These are phyloP conservation scores for Lycophotia porphyrea DNA, from an alignment of 2,888 invertebrate species.

Conservation along the genomic window DNA sequence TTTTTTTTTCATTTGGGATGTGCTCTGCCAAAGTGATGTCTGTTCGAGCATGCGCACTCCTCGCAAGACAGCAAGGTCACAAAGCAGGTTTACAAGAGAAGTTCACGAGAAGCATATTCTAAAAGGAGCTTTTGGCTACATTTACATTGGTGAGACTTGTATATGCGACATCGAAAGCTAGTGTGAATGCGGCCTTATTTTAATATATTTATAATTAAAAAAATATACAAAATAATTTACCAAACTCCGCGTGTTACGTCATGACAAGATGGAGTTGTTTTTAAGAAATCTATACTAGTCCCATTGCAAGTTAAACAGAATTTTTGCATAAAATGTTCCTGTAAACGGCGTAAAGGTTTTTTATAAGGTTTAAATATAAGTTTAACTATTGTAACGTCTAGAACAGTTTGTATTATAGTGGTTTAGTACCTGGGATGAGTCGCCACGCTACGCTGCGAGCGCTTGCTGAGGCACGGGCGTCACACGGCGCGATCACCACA, in stretches of 20 bases:
- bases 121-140: slow-evolving; percentile 84
- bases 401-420: slow-evolving; percentile 71
- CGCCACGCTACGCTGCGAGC: slow-evolving; percentile 73
- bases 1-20: slow-evolving; percentile 17
- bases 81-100: slow-evolving; percentile 71
- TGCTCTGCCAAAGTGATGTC: slow-evolving; percentile 5
- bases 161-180: slow-evolving; percentile 85
- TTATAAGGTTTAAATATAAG: slow-evolving; percentile 83
- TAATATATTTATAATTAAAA: slow-evolving; percentile 76
- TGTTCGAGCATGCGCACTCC: slow-evolving; percentile 19
- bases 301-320: slow-evolving; percentile 88
- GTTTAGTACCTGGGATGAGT: slow-evolving; percentile 67
- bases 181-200: slow-evolving; percentile 87
- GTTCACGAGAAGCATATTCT: slow-evolving; percentile 78
- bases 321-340: slow-evolving; percentile 89
- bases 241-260: slow-evolving; percentile 78
- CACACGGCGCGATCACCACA: slow-evolving; percentile 60
- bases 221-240: slow-evolving; percentile 76
- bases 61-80: slow-evolving; percentile 75
- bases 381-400: slow-evolving; percentile 80
- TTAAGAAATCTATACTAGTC: slow-evolving; percentile 87
- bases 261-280: slow-evolving; percentile 76
- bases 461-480: slow-evolving; percentile 64
- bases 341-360: slow-evolving; percentile 87
- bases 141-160: slow-evolving; percentile 85